Evolutionary conservation across 1,140 invertebrate species (phyloP).

Genomic region (Caerostris darwini): DNA sequence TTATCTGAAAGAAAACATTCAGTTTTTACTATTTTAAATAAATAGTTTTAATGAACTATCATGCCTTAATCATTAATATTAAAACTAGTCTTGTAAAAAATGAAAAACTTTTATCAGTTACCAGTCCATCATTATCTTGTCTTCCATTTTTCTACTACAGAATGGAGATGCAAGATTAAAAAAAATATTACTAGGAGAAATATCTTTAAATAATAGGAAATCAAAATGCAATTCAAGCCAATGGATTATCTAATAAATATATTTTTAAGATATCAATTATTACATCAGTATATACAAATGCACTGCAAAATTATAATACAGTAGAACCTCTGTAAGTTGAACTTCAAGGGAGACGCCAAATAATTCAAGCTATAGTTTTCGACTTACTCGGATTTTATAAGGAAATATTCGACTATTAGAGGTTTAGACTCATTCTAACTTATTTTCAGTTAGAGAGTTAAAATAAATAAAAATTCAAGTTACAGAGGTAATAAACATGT

Average conservation of each 20-base stretch:
- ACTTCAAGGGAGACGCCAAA: no score
- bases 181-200: not conserved
- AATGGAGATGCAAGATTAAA: slow-evolving; percentile 26
- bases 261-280: not conserved
- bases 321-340: no score
- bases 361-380: no score
- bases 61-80: not conserved
- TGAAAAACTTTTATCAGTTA: not conserved
- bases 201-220: not conserved
- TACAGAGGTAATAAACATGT: no score
- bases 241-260: not conserved
- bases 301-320: no score
- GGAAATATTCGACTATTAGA: no score
- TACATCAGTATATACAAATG: no score
- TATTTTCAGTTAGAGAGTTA: no score
- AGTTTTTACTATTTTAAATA: not conserved
- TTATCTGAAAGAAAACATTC: not conserved
- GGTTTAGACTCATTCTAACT: no score
- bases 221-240: not conserved
- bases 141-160: slow-evolving; percentile 20
- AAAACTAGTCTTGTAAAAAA: not conserved
- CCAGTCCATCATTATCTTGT: not conserved
- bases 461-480: no score
- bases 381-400: no score
- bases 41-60: not conserved